Evolutionary conservation across 2,888 invertebrate species (phyloP).

Genomic region (Hymenopus coronatus): DNA sequence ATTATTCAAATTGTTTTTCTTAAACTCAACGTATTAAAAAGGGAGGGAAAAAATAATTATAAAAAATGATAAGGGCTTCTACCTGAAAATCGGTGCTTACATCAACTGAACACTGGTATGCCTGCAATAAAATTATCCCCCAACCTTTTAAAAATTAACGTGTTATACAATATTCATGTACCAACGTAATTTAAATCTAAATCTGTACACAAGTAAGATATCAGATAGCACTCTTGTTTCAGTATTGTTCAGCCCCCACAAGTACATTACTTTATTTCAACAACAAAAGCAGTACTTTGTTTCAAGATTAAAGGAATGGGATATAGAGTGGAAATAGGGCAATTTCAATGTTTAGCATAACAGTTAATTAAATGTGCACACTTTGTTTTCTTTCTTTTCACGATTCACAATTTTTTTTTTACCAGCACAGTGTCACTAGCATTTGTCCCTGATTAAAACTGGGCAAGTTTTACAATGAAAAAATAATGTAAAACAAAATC

Average conservation of each 20-base stretch:
- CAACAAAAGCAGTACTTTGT: slow-evolving; percentile 13
- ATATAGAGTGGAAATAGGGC: not conserved
- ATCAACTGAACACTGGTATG: slow-evolving; percentile 26
- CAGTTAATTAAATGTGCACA: slow-evolving; percentile 20
- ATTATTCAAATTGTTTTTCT: not conserved
- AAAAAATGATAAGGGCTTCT: not conserved
- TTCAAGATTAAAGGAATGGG: not conserved
- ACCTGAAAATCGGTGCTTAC: not conserved
- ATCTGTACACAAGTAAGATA: not conserved
- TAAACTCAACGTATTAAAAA: slow-evolving; percentile 21
- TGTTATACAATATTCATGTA: slow-evolving; percentile 21
- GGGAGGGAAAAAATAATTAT: not conserved
- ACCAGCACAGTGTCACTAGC: not conserved
- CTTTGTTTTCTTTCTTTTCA: slow-evolving; percentile 1
- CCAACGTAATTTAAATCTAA: not conserved
- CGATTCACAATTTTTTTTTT: not conserved
- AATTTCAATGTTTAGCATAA: slow-evolving; percentile 21
- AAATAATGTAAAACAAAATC: slow-evolving; percentile 1
- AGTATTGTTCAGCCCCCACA: not conserved
- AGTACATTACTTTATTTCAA: slow-evolving; percentile 4
- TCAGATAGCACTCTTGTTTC: not conserved
- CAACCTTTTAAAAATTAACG: slow-evolving; percentile 35
- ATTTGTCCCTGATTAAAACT: not conserved
- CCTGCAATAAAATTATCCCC: slow-evolving; percentile 33
- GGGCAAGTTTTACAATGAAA: not conserved